Evolutionary conservation across 2,888 invertebrate genomes (phyloP).

Genomic region (Hydropsyche betteni): DNA sequence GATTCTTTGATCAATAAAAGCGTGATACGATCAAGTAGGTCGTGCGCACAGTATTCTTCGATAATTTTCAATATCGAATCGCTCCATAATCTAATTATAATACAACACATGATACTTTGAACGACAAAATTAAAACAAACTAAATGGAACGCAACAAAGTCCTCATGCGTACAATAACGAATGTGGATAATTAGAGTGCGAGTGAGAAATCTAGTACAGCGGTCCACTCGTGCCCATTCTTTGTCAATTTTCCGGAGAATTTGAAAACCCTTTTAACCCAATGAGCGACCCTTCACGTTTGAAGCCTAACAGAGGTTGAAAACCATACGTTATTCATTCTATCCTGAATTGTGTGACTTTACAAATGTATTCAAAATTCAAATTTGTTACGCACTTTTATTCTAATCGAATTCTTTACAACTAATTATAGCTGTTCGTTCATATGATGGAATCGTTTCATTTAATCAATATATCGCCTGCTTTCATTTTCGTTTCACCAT

Average conservation of each 20-base stretch:
- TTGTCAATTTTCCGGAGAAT: constrained; percentile 20
- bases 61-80: too few relatives aligned
- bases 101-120: too few relatives aligned
- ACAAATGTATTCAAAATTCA: too few relatives aligned
- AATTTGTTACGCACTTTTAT: too few relatives aligned
- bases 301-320: neutral
- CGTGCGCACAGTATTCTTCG: neutral
- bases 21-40: constrained; percentile 17
- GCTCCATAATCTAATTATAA: too few relatives aligned
- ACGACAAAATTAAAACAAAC: too few relatives aligned
- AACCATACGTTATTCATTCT: constrained; percentile 12
- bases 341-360: neutral
- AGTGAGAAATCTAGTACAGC: constrained; percentile 12
- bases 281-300: neutral
- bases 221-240: constrained; percentile 2
- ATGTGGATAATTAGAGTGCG: constrained; percentile 11
- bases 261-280: constrained; percentile 31
- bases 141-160: too few relatives aligned
- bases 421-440: too few relatives aligned
- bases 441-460: too few relatives aligned
- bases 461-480: too few relatives aligned
- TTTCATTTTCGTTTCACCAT: too few relatives aligned
- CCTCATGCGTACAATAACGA: neutral
- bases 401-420: too few relatives aligned
- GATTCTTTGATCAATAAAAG: neutral